phyloP scores from a whole-genome alignment of 2,888 invertebrate genomes.

The Rhingia rostrata region DNA sequence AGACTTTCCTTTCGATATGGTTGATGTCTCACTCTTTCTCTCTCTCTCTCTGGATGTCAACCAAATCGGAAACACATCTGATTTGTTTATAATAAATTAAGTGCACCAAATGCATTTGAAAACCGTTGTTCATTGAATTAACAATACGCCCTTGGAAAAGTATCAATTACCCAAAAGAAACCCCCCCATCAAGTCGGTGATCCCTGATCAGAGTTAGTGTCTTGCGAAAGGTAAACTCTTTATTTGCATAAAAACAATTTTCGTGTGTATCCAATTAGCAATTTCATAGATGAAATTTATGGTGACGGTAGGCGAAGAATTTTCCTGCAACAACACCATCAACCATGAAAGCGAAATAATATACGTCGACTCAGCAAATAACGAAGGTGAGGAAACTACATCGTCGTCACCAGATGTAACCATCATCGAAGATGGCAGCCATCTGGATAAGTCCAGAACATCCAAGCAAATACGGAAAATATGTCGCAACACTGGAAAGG shows the following conservation, averaged over 20 bases:
- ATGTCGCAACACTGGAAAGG: conserved; percentile 63
- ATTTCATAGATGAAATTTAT: conserved; percentile 48
- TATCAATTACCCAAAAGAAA: too few species aligned
- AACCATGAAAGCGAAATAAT: not conserved
- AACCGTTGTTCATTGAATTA: conserved; percentile 2
- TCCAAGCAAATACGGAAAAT: conserved; percentile 52
- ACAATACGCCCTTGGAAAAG: not conserved
- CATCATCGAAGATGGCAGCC: conserved; percentile 1
- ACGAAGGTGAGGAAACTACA: conserved; percentile 11
- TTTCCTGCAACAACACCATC: conserved; percentile 19
- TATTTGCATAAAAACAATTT: not conserved
- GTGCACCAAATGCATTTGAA: conserved; percentile 18
- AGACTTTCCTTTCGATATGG: not conserved
- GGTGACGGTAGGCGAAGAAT: conserved; percentile 39
- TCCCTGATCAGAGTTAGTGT: too few species aligned
- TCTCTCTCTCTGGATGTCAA: conserved; percentile 45
- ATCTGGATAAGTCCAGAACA: conserved; percentile 16
- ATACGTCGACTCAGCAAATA: conserved; percentile 13
- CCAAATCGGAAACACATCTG: conserved; percentile 33
- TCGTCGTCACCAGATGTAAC: conserved; percentile 3
- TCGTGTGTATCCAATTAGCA: not conserved
- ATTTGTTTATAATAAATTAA: conserved; percentile 55
- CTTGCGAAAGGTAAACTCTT: not conserved
- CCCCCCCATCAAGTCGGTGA: too few species aligned
- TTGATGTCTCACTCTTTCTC: not conserved